Percentiles rank a stretch among this genome's conserved stretches.
phyloP scores from a whole-genome alignment of 2,888 invertebrate species.

The Andrena haemorrhoa region DNA sequence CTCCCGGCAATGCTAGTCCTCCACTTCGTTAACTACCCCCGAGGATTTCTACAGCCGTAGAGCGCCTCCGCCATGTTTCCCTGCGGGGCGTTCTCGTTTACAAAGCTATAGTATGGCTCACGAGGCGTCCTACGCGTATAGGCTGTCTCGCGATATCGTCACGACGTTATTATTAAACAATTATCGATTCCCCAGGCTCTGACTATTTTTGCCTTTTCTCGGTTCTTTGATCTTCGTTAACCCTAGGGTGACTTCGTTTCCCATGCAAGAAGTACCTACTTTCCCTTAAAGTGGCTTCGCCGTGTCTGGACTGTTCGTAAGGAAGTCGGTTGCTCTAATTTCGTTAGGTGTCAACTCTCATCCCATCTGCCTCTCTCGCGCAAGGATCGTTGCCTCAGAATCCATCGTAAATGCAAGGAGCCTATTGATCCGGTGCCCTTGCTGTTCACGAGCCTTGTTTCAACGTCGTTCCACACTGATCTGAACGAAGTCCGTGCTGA shows the following conservation, averaged over 20 bases:
- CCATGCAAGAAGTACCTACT: constrained; percentile 8
- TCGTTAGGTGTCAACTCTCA: too few relatives aligned
- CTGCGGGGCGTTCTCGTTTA: too few relatives aligned
- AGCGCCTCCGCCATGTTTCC: too few relatives aligned
- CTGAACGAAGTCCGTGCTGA: constrained; percentile 13
- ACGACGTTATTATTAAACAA: constrained; percentile 50
- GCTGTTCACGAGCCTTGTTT: neutral
- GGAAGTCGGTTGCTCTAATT: neutral
- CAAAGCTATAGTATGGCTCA: too few relatives aligned
- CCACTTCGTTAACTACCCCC: too few relatives aligned
- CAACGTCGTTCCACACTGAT: neutral
- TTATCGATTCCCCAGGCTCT: constrained; percentile 34
- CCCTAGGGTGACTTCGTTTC: constrained; percentile 27
- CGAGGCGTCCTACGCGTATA: too few relatives aligned
- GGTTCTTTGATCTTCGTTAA: constrained; percentile 52
- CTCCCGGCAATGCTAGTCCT: too few relatives aligned
- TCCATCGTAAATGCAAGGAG: too few relatives aligned
- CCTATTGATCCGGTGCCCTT: too few relatives aligned
- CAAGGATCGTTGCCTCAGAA: too few relatives aligned
- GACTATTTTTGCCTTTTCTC: constrained; percentile 44
- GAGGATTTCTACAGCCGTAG: too few relatives aligned
- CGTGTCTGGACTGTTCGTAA: neutral
- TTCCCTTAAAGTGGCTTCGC: neutral
- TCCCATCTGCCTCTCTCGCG: too few relatives aligned
- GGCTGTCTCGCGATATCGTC: neutral